Conservation (phyloP, 2,888 invertebrate species). For the Callimorpha dominula region DNA sequence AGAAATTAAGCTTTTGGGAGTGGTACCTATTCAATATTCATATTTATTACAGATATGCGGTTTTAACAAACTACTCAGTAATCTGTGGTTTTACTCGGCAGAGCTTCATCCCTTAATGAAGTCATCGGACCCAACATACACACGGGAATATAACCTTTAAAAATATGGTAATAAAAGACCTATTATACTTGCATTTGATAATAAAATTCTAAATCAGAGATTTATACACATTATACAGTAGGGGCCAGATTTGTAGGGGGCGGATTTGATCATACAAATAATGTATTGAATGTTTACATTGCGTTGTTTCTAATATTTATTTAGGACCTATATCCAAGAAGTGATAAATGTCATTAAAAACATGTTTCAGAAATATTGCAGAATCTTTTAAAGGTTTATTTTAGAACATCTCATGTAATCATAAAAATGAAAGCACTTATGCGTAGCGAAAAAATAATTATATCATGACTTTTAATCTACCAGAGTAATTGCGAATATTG, state of each 20-base stretch:
- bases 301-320: constrained; percentile 24
- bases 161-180: neutral
- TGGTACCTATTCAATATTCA: too few relatives aligned
- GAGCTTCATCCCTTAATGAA: neutral
- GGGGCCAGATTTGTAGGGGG: too few relatives aligned
- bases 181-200: neutral
- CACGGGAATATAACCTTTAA: neutral
- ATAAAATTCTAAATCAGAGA: neutral
- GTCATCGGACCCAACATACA: neutral
- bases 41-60: neutral
- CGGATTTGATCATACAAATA: neutral
- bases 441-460: neutral
- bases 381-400: neutral
- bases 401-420: neutral
- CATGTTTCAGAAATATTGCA: neutral
- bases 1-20: too few relatives aligned
- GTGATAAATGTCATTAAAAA: neutral
- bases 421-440: neutral
- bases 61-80: too few relatives aligned
- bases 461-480: neutral
- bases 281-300: constrained; percentile 22
- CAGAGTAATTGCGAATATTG: neutral
- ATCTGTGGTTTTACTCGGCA: neutral
- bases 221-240: neutral
- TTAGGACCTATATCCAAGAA: constrained; percentile 20